Evolutionary conservation across 1,140 invertebrate genomes (phyloP).

Genomic region (Varroa destructor): DNA sequence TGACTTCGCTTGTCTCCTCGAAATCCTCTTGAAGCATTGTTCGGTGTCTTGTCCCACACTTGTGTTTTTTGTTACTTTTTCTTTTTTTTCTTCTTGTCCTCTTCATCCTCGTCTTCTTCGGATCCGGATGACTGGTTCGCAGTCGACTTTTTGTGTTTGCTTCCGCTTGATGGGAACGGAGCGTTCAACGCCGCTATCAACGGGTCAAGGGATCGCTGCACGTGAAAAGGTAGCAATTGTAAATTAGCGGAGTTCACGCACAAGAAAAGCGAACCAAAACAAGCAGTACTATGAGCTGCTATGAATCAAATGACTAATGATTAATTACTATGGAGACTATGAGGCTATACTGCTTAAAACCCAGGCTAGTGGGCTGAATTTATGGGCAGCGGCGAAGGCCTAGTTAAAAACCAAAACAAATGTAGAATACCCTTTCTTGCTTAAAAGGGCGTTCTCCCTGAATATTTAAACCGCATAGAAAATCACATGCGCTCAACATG

Average conservation of each 20-base stretch:
- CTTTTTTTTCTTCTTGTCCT: too few relatives aligned
- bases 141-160: not conserved
- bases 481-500: too few relatives aligned
- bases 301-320: not conserved
- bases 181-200: conserved; percentile 15
- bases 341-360: not conserved
- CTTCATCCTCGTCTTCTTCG: too few relatives aligned
- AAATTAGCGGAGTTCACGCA: not conserved
- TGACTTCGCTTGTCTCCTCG: too few relatives aligned
- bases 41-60: too few relatives aligned
- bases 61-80: too few relatives aligned
- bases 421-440: too few relatives aligned
- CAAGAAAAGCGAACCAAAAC: not conserved
- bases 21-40: too few relatives aligned
- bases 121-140: not conserved
- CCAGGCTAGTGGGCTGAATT: not conserved
- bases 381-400: not conserved
- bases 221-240: not conserved
- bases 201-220: conserved; percentile 17
- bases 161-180: conserved; percentile 2
- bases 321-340: not conserved
- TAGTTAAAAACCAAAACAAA: too few relatives aligned
- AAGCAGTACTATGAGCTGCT: not conserved
- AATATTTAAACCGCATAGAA: too few relatives aligned
- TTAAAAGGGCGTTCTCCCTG: too few relatives aligned